A percentile compares a stretch with the other conserved stretches of the same genome.
Conservation (phyloP, 2,888 invertebrate genomes). For the Lasioglossum pauxillum region DNA sequence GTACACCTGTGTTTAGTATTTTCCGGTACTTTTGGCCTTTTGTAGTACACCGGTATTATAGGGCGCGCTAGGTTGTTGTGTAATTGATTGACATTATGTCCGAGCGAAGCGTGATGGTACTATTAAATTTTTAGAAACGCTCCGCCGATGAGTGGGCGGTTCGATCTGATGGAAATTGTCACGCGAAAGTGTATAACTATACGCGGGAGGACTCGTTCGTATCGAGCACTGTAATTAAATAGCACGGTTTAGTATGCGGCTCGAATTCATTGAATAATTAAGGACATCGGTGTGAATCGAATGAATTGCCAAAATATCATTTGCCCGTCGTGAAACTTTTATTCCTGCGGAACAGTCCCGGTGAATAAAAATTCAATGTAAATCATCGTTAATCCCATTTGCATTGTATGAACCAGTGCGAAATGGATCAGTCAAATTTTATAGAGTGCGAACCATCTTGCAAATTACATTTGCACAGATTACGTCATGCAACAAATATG, state of each 20-base stretch:
- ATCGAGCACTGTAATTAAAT: neutral
- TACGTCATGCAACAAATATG: neutral
- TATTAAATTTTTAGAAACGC: slow-evolving; percentile 9
- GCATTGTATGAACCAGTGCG: neutral
- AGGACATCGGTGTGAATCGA: neutral
- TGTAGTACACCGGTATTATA: neutral
- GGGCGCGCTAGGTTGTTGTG: neutral
- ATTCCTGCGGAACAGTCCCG: neutral
- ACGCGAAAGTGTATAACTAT: neutral
- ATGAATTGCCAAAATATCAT: slow-evolving; percentile 3
- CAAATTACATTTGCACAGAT: neutral
- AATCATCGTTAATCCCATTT: neutral
- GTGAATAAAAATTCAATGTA: neutral
- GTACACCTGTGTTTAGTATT: neutral
- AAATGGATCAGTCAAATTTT: neutral
- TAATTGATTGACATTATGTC: neutral
- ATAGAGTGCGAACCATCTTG: neutral
- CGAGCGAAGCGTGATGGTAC: neutral
- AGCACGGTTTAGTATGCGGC: neutral
- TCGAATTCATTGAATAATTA: neutral
- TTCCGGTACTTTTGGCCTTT: slow-evolving; percentile 2
- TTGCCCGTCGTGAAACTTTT: neutral
- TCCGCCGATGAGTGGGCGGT: neutral
- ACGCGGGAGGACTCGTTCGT: neutral
- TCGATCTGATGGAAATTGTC: neutral